Conservation (phyloP, 2,888 invertebrate genomes). For the Protophormia terraenovae region DNA sequence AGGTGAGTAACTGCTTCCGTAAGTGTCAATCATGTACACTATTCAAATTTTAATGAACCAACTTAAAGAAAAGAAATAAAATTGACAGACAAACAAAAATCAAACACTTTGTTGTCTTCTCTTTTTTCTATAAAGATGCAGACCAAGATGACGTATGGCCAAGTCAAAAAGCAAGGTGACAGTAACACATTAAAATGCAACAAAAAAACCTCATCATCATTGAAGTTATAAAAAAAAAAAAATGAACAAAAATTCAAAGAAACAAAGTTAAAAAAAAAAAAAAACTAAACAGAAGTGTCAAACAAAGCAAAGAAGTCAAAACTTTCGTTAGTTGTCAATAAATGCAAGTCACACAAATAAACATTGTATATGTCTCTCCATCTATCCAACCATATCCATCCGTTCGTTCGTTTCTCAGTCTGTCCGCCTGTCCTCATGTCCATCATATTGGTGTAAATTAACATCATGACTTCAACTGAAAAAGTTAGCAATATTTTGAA, state of each 20-base stretch:
- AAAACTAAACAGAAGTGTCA: slow-evolving; percentile 45
- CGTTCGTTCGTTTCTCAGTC: background rate
- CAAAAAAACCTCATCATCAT: background rate
- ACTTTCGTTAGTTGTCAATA: slow-evolving; percentile 68
- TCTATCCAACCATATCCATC: no score
- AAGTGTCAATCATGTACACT: slow-evolving; percentile 60
- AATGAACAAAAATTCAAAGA: slow-evolving; percentile 13
- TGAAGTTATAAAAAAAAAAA: background rate
- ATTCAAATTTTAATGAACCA: slow-evolving; percentile 61
- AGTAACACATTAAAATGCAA: slow-evolving; percentile 49
- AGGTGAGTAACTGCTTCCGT: slow-evolving; percentile 53
- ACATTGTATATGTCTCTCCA: background rate
- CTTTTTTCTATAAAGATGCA: slow-evolving; percentile 43
- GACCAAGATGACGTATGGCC: slow-evolving; percentile 39
- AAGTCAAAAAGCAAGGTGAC: slow-evolving; percentile 49
- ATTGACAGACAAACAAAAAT: slow-evolving; percentile 24
- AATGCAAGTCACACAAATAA: slow-evolving; percentile 51
- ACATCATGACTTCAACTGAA: slow-evolving; percentile 3
- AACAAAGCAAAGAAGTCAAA: slow-evolving; percentile 54
- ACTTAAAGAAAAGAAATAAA: slow-evolving; percentile 30
- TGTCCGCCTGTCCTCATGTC: slow-evolving; percentile 6
- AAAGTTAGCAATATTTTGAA: background rate
- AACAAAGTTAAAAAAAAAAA: slow-evolving; percentile 4
- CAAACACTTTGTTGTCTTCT: slow-evolving; percentile 7
- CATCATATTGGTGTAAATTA: slow-evolving; percentile 68